A percentile compares a stretch with the other conserved stretches of the same genome.
Evolutionary conservation across 2,797 vertebrate genomes (phyloP).

Genomic region (Leptatherina wallacei): DNA sequence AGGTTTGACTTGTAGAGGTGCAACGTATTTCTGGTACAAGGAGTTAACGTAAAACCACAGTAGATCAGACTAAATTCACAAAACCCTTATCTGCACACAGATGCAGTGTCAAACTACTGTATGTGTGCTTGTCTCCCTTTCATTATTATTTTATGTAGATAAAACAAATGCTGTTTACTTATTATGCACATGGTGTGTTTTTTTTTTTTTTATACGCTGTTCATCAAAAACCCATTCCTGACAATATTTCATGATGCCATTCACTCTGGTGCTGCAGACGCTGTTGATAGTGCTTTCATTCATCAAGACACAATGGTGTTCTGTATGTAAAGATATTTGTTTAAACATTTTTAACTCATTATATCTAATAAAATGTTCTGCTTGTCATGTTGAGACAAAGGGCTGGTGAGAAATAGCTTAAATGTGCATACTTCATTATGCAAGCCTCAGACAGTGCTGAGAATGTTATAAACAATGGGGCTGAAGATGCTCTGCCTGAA

Average conservation of each 20-base stretch:
- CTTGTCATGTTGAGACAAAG: not conserved
- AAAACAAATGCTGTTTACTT: constrained; percentile 6
- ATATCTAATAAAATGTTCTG: not conserved
- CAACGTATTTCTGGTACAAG: not conserved
- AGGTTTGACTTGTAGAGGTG: not conserved
- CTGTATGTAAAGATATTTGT: not conserved
- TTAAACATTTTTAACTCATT: not conserved
- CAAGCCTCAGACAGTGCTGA: not conserved
- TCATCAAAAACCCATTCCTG: constrained; percentile 20
- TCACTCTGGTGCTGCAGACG: constrained; percentile 3
- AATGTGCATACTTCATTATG: not conserved
- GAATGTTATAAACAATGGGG: not conserved
- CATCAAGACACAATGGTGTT: not conserved
- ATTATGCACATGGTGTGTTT: constrained; percentile 9
- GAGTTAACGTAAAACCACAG: not conserved
- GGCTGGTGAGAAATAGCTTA: not conserved
- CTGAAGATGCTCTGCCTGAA: not conserved
- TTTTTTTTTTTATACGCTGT: constrained; percentile 3
- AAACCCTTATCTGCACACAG: not conserved
- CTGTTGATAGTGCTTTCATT: constrained; percentile 11
- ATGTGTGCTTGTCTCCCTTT: not conserved
- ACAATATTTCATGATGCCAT: not conserved
- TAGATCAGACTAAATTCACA: not conserved
- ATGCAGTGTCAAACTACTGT: not conserved
- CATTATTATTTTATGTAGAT: constrained; percentile 5